Evolutionary conservation across 2,797 vertebrate species (phyloP).

Genomic region (Ispidina picta): DNA sequence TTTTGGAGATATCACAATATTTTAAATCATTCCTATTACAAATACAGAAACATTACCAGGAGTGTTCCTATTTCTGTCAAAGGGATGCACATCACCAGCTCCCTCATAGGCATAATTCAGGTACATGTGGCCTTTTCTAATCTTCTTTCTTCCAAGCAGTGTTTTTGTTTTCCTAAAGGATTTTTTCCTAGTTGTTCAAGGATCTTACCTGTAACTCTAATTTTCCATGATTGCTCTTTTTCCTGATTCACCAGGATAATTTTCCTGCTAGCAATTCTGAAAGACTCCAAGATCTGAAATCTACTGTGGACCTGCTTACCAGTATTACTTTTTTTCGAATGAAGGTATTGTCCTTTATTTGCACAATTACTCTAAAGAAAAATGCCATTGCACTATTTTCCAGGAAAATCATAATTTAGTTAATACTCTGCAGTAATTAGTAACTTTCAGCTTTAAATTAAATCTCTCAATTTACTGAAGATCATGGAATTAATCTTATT

Average conservation of each 20-base stretch:
- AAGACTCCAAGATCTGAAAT: slow-evolving; percentile 94
- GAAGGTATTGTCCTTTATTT: slow-evolving; percentile 84
- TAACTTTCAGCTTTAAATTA: background rate
- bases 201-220: background rate
- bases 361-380: background rate
- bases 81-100: background rate
- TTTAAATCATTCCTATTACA: background rate
- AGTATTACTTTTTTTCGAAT: slow-evolving; percentile 98
- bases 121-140: accelerated
- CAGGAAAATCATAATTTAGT: background rate
- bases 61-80: background rate
- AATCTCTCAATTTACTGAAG: background rate
- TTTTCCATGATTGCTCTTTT: background rate
- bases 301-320: slow-evolving; percentile 94
- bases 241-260: slow-evolving; percentile 85
- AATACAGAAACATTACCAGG: background rate
- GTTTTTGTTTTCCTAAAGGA: background rate
- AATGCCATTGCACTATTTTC: background rate
- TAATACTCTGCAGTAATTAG: background rate
- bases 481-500: background rate
- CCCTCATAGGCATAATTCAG: background rate
- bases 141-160: background rate
- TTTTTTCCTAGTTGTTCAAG: background rate
- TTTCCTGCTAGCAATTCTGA: slow-evolving; percentile 94
- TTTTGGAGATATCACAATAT: background rate